These are phyloP conservation scores for Chrysopa pallens DNA, from an alignment of 1,140 invertebrate genomes.

Conservation along the genomic window DNA sequence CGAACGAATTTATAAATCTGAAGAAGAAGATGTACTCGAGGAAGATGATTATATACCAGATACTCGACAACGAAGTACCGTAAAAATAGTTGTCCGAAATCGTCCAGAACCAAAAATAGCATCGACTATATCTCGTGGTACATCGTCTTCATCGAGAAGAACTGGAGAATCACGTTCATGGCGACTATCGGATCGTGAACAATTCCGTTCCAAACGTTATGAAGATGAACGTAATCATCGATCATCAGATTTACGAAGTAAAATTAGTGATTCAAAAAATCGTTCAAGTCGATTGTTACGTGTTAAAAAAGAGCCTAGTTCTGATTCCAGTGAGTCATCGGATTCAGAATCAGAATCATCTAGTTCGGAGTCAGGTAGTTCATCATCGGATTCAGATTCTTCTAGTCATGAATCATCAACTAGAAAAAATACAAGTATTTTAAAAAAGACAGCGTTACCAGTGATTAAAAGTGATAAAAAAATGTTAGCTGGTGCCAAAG, in stretches of 20 bases:
- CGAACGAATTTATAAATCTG: neutral
- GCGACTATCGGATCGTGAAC: no score
- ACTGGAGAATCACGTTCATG: no score
- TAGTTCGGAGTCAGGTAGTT: neutral
- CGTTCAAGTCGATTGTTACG: no score
- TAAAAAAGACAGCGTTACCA: neutral
- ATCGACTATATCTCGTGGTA: slow-evolving; percentile 11
- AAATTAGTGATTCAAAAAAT: no score
- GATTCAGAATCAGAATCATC: neutral
- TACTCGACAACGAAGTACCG: slow-evolving; percentile 17
- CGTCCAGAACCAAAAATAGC: slow-evolving; percentile 19
- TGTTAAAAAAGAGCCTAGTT: neutral
- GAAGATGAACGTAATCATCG: no score
- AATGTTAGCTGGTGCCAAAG: neutral
- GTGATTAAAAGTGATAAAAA: neutral
- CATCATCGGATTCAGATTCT: neutral
- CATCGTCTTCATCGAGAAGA: no score
- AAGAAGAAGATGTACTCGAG: slow-evolving; percentile 1
- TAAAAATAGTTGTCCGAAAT: slow-evolving; percentile 18
- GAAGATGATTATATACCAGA: neutral
- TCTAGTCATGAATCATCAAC: neutral
- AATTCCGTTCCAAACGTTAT: no score
- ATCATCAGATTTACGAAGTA: no score
- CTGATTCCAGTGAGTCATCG: neutral
- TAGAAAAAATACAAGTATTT: neutral